These are phyloP conservation scores for Ochlodes sylvanus DNA, from an alignment of 2,888 invertebrate species.

Conservation along the genomic window DNA sequence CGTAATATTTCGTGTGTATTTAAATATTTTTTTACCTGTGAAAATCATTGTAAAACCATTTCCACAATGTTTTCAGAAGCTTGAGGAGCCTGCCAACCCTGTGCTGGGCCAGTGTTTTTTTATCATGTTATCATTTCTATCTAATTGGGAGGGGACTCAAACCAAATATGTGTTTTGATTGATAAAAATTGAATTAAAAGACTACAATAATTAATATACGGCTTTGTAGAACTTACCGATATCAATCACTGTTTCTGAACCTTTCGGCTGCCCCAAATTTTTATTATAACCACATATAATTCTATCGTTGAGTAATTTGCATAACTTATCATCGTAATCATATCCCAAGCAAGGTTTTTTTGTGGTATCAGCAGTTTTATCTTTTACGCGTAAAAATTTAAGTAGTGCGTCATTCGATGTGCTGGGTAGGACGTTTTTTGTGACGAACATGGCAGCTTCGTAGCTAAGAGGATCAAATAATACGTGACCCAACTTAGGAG, in stretches of 20 bases:
- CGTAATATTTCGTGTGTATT: too few relatives aligned
- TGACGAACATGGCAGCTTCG: slow-evolving; percentile 48
- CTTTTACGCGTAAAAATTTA: background rate
- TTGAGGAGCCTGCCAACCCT: too few relatives aligned
- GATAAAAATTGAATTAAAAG: too few relatives aligned
- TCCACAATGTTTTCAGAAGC: too few relatives aligned
- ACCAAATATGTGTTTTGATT: too few relatives aligned
- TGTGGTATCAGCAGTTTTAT: slow-evolving; percentile 13
- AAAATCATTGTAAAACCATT: too few relatives aligned
- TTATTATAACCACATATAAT: slow-evolving; percentile 71
- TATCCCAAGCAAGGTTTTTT: slow-evolving; percentile 53
- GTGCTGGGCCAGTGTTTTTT: too few relatives aligned
- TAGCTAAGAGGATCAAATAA: slow-evolving; percentile 52
- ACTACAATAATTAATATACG: background rate
- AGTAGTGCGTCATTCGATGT: background rate
- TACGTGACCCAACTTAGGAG: slow-evolving; percentile 57
- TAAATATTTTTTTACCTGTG: too few relatives aligned
- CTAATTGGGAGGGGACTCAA: too few relatives aligned
- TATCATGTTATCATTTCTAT: too few relatives aligned
- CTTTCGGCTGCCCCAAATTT: slow-evolving; percentile 53
- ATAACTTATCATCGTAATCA: slow-evolving; percentile 59
- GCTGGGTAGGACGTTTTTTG: slow-evolving; percentile 16
- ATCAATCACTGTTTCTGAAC: slow-evolving; percentile 47
- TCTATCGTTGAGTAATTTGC: slow-evolving; percentile 58
- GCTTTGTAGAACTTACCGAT: slow-evolving; percentile 43